Evolutionary conservation across 35 echinoderm and acorn worm genomes (phyloP), one percentile per base, ranked within the genome.

Genomic region (Antedon bifida): DNA sequence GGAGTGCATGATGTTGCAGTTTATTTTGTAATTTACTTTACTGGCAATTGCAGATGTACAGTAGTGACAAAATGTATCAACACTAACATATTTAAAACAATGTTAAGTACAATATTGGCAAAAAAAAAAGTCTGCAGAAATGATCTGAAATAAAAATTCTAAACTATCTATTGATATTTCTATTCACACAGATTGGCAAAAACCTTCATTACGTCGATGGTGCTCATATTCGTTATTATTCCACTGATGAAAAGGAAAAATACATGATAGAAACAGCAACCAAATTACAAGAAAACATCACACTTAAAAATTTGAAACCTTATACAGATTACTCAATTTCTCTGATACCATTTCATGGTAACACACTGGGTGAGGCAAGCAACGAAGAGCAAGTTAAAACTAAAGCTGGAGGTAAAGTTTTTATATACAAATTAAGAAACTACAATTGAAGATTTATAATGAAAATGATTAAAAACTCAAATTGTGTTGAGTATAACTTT

Each of bases 101-200:
- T n/a, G n/a, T n/a, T n/a, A n/a, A n/a, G n/a, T n/a, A n/a, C n/a
- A n/a, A n/a, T n/a, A 42, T 7, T 7, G 38, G 4, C 38, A 4
- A 42, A 4, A 42, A 7, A 42, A 42, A 4, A 42, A n/a, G n/a
- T n/a, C n/a, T n/a, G n/a, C n/a, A n/a, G n/a, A n/a, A n/a, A n/a
- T n/a, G n/a, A n/a, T n/a, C n/a, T 42, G 4, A 42, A 7, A 42
- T 14, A 42, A 42, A 42, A 7, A 42, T 42, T 42, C 4, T 42
- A 42, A 42, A 42, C 4, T 42, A 42, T 42, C 4, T 42, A 42
- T 42, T 7, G 32, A 42, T 39, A n/a, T 82, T 31, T 26, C 10
- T 45, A 44, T 38, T 17, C 55, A 32, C 32, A 23, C 46, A 83
- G 82, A 73, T 83, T 32, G 32, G 39, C 46, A 83, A 83, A 46